Evolutionary conservation across 2,888 invertebrate genomes (phyloP).

Genomic region (Diaprepes abbreviatus): DNA sequence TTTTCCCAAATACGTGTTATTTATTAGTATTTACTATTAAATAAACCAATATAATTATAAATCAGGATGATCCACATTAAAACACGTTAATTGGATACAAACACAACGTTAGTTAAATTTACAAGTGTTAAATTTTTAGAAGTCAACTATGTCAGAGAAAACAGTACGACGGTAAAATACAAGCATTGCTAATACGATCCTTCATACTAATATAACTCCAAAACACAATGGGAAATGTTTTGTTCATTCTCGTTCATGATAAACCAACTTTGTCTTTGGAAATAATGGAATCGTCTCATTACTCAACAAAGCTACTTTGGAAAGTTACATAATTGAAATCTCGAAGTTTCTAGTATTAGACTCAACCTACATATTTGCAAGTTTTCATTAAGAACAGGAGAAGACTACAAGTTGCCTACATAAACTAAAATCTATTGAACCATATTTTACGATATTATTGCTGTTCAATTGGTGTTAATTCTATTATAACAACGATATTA

Average conservation of each 20-base stretch:
- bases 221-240: conserved; percentile 19
- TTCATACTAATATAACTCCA: conserved; percentile 9
- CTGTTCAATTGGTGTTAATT: no score
- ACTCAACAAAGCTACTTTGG: conserved; percentile 55
- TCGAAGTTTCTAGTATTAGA: conserved; percentile 52
- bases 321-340: conserved; percentile 59
- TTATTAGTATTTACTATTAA: no score
- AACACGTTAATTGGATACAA: no score
- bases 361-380: conserved; percentile 8
- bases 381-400: conserved; percentile 4
- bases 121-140: no score
- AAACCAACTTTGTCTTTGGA: conserved; percentile 55
- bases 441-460: conserved; percentile 37
- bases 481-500: no score
- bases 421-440: not conserved
- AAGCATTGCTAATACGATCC: not conserved
- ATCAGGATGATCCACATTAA: no score
- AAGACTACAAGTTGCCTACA: not conserved
- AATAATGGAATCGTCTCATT: conserved; percentile 55
- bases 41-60: no score
- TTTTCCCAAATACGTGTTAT: no score
- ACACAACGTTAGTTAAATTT: no score
- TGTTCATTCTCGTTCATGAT: conserved; percentile 53
- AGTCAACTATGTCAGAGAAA: no score
- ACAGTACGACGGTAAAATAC: no score